Percentiles rank a stretch among this genome's conserved stretches.
Conservation (phyloP, 2,797 vertebrate species). For the Takifugu ocellatus region DNA sequence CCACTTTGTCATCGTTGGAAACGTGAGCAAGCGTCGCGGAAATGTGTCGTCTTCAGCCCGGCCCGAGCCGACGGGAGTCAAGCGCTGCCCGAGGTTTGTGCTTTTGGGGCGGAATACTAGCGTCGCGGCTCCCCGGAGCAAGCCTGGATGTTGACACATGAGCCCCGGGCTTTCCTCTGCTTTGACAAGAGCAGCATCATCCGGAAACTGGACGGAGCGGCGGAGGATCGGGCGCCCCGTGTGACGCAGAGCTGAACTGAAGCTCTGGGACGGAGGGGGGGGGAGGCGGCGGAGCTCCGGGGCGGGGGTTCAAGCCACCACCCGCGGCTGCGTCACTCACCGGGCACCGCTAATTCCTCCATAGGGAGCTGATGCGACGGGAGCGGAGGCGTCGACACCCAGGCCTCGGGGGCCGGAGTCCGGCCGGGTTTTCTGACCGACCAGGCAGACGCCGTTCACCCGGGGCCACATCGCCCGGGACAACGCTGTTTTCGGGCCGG, state of each 20-base stretch:
- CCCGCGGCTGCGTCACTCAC: no score
- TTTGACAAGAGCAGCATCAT: conserved; percentile 61
- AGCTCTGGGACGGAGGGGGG: not conserved
- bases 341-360: no score
- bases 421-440: no score
- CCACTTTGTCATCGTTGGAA: conserved; percentile 69
- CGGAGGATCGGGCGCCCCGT: conserved; percentile 61
- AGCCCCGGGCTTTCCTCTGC: conserved; percentile 62
- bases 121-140: conserved; percentile 60
- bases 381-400: no score
- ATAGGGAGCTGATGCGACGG: no score
- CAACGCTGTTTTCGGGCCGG: no score
- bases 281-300: not conserved
- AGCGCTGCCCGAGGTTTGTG: no score
- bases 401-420: no score
- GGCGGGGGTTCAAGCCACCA: not conserved
- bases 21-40: conserved; percentile 12
- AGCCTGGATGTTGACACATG: conserved; percentile 72
- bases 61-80: no score
- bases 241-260: conserved; percentile 54
- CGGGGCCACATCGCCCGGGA: no score
- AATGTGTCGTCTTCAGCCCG: no score
- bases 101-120: conserved; percentile 33
- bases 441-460: no score
- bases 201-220: conserved; percentile 57